A percentile compares a stretch with the other conserved stretches of the same genome.
phyloP scores from a whole-genome alignment of 2,888 invertebrate genomes.

The Ennomos fuscantarius region DNA sequence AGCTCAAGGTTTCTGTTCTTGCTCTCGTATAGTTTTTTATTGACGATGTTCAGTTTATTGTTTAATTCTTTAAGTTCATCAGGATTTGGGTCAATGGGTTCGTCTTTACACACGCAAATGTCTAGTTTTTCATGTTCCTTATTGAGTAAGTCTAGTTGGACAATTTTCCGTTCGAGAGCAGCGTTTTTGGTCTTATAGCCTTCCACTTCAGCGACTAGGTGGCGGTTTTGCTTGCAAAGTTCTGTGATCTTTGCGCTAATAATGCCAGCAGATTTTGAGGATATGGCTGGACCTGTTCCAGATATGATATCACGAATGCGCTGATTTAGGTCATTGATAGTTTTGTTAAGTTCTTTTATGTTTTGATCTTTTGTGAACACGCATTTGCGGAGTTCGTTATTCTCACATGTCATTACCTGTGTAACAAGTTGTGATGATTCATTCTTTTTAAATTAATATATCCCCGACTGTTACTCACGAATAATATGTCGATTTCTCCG shows the following conservation, averaged over 20 bases:
- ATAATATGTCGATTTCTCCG: too few relatives aligned
- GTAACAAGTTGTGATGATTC: too few relatives aligned
- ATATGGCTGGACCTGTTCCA: constrained; percentile 73
- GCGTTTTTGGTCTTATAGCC: constrained; percentile 85
- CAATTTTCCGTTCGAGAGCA: constrained; percentile 78
- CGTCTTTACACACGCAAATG: constrained; percentile 72
- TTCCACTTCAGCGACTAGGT: constrained; percentile 87
- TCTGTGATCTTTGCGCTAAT: constrained; percentile 88
- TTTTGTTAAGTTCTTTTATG: constrained; percentile 71
- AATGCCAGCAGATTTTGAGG: constrained; percentile 80
- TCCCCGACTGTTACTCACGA: too few relatives aligned
- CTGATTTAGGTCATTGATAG: constrained; percentile 70
- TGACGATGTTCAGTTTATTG: constrained; percentile 85
- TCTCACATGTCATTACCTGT: constrained; percentile 84
- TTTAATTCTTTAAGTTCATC: constrained; percentile 85
- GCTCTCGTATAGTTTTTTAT: constrained; percentile 88
- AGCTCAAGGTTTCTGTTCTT: constrained; percentile 89
- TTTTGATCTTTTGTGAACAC: constrained; percentile 77
- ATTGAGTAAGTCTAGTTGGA: constrained; percentile 69
- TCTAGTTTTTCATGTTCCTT: constrained; percentile 69
- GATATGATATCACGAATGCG: constrained; percentile 82
- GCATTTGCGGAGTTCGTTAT: constrained; percentile 81
- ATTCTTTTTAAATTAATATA: too few relatives aligned
- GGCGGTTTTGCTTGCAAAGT: constrained; percentile 87
- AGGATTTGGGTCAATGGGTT: constrained; percentile 67